These are phyloP conservation scores for Forbesichthys agassizii DNA, from an alignment of 2,113 vertebrate species.

Conservation along the genomic window DNA sequence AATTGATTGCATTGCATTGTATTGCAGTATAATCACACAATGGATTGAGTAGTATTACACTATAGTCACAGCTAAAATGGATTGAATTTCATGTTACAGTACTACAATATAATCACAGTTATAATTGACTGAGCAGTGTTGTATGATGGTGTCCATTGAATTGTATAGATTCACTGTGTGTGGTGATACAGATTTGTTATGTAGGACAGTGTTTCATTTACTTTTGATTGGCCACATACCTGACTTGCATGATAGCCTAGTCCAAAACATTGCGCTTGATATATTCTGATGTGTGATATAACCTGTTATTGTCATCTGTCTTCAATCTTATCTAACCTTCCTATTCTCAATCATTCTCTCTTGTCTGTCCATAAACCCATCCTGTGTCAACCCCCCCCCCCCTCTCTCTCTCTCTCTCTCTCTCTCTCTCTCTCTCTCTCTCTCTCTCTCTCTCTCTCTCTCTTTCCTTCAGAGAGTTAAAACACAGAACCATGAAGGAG, in stretches of 20 bases:
- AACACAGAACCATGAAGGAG: constrained; percentile 86
- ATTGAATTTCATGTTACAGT: not conserved
- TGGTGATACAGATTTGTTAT: constrained; percentile 29
- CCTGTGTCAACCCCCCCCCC: not conserved
- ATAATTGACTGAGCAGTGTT: no score
- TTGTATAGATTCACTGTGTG: not conserved
- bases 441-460: constrained; percentile 11
- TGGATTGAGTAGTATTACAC: no score
- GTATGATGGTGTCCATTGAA: no score
- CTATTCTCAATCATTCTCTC: not conserved
- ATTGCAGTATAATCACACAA: no score
- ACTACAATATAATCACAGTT: no score
- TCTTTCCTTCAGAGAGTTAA: constrained; percentile 83
- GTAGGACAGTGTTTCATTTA: constrained; percentile 52
- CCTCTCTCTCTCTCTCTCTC: not conserved
- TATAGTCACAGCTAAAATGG: no score
- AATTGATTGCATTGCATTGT: no score
- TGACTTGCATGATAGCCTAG: constrained; percentile 23
- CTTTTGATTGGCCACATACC: constrained; percentile 42
- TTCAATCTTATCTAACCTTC: not conserved
- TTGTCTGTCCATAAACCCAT: not conserved
- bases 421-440: constrained; percentile 6
- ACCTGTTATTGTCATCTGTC: not conserved
- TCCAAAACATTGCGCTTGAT: constrained; percentile 19
- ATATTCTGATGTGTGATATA: not conserved